Evolutionary conservation across 2,113 vertebrate genomes (phyloP).

Genomic region (Mugil cephalus): DNA sequence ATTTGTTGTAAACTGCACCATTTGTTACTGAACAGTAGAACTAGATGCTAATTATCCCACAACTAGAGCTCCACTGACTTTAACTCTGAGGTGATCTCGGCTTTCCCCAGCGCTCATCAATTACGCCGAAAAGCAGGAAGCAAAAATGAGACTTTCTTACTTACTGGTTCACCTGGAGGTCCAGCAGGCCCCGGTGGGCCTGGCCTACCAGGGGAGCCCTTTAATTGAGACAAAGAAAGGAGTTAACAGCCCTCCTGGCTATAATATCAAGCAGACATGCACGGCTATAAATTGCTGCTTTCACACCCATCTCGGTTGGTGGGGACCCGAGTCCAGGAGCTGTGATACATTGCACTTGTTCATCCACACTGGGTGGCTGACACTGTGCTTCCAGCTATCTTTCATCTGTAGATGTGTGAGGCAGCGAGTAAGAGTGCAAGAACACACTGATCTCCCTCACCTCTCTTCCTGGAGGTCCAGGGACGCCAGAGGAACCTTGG

Average conservation of each 20-base stretch:
- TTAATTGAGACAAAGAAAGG: conserved; percentile 75
- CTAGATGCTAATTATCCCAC: conserved; percentile 38
- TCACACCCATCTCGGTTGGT: conserved; percentile 55
- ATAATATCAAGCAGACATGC: conserved; percentile 33
- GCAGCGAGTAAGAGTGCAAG: conserved; percentile 6
- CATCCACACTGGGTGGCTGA: conserved; percentile 50
- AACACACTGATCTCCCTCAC: conserved; percentile 80
- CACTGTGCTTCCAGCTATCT: conserved; percentile 41
- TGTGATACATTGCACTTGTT: conserved; percentile 42
- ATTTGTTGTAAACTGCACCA: conserved; percentile 40
- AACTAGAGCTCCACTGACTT: conserved; percentile 26
- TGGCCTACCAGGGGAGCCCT: conserved; percentile 93
- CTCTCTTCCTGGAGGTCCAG: conserved; percentile 87
- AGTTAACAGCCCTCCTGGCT: conserved; percentile 49
- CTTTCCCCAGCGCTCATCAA: conserved; percentile 13
- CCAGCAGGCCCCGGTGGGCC: conserved; percentile 92
- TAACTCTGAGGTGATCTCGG: conserved; percentile 17
- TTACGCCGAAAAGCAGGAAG: conserved; percentile 28
- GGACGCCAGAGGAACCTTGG: conserved; percentile 88
- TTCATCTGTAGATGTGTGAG: conserved; percentile 46
- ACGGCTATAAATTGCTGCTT: conserved; percentile 37
- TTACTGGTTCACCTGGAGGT: conserved; percentile 94
- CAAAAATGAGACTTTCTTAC: conserved; percentile 69
- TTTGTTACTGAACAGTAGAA: conserved; percentile 35
- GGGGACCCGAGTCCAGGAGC: conserved; percentile 55